These are phyloP conservation scores for Tachystola acroxantha DNA, from an alignment of 2,888 invertebrate species.

Conservation along the genomic window DNA sequence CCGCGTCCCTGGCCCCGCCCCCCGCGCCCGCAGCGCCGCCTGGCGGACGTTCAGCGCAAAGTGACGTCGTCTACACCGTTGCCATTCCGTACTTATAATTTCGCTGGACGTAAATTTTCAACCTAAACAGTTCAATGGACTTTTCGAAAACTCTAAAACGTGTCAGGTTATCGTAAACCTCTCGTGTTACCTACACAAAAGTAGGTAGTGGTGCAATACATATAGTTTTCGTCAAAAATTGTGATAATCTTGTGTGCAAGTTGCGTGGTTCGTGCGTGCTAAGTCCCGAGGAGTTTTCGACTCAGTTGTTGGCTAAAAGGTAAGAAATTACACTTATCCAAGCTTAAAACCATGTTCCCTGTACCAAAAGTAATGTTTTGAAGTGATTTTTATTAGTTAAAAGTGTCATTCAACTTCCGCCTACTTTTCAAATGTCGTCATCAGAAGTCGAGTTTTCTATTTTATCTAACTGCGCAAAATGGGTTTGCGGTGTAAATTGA, in stretches of 20 bases:
- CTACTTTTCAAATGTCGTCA: conserved; percentile 32
- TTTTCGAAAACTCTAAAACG: conserved; percentile 69
- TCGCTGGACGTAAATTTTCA: conserved; percentile 77
- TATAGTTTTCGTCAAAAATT: conserved; percentile 52
- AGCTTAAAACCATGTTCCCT: too few species aligned
- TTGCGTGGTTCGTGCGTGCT: conserved; percentile 68
- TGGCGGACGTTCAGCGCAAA: conserved; percentile 62
- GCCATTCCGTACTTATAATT: conserved; percentile 78
- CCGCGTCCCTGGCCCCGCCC: conserved; percentile 63
- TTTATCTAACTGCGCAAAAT: conserved; percentile 43
- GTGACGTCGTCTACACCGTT: conserved; percentile 68
- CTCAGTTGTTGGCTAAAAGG: conserved; percentile 60
- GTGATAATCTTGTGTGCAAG: conserved; percentile 62
- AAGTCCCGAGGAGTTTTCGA: conserved; percentile 57
- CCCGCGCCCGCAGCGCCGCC: conserved; percentile 61
- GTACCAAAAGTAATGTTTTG: conserved; percentile 11
- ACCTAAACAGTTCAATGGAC: conserved; percentile 78
- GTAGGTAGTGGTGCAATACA: conserved; percentile 60
- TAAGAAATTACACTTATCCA: conserved; percentile 39
- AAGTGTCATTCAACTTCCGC: conserved; percentile 21
- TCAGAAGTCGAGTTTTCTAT: conserved; percentile 18
- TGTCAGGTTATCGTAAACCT: conserved; percentile 57
- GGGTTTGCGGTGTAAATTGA: conserved; percentile 4
- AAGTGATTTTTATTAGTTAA: conserved; percentile 16
- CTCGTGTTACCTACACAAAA: conserved; percentile 54